Evolutionary conservation across 2,888 invertebrate species (phyloP).

Genomic region (Temnothorax unifasciatus): DNA sequence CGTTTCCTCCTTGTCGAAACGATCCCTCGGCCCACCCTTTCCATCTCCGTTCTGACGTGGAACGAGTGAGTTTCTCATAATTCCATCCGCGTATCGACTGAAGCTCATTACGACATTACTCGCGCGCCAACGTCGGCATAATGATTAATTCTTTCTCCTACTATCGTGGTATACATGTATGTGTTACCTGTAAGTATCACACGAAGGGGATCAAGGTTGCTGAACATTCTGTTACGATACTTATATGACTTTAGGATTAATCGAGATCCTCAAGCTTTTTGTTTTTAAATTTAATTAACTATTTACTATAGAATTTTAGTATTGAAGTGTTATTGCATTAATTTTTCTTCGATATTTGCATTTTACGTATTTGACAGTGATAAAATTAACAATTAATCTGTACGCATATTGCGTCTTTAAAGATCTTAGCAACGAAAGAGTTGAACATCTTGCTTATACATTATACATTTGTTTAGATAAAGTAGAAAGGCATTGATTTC

Average conservation of each 20-base stretch:
- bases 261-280: neutral
- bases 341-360: neutral
- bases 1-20: constrained; percentile 35
- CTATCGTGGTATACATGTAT: neutral
- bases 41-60: neutral
- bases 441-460: neutral
- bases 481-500: no score
- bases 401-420: neutral
- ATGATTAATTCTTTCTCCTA: constrained; percentile 16
- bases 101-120: constrained; percentile 65
- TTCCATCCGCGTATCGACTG: constrained; percentile 64
- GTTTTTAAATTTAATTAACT: neutral
- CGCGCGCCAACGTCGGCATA: constrained; percentile 32
- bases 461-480: no score
- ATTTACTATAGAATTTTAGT: neutral
- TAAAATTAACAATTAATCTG: neutral
- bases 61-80: constrained; percentile 42
- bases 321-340: neutral
- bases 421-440: neutral
- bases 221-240: neutral
- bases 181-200: neutral
- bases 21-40: neutral
- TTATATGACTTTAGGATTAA: neutral
- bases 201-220: neutral
- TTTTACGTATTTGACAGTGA: constrained; percentile 9